Evolutionary conservation across 2,888 invertebrate genomes (phyloP).

Genomic region (Autographa gamma): DNA sequence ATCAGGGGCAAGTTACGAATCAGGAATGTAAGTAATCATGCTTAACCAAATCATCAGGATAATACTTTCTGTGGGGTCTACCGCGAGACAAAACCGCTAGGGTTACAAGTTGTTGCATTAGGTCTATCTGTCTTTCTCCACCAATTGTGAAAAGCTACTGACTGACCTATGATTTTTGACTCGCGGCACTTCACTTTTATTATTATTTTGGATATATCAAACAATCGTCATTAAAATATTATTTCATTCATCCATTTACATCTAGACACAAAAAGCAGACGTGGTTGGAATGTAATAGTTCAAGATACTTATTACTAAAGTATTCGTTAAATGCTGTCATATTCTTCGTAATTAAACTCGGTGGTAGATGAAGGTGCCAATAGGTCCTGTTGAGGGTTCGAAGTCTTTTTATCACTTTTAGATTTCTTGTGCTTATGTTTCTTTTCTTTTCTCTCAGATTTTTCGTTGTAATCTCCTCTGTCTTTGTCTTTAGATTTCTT

Average conservation of each 20-base stretch:
- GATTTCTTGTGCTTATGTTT: slow-evolving; percentile 89
- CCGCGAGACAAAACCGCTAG: no score
- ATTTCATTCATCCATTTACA: slow-evolving; percentile 22
- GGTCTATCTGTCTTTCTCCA: no score
- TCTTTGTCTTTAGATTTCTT: slow-evolving; percentile 88
- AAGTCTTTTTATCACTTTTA: slow-evolving; percentile 81
- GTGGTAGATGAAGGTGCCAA: slow-evolving; percentile 74
- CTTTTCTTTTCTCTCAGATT: slow-evolving; percentile 87
- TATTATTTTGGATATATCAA: neutral
- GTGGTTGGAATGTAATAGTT: slow-evolving; percentile 45
- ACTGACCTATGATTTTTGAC: no score
- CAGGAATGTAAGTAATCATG: neutral
- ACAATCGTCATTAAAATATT: slow-evolving; percentile 18
- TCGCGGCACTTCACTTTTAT: no score
- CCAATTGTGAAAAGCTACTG: no score
- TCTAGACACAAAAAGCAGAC: slow-evolving; percentile 21
- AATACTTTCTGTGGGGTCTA: no score
- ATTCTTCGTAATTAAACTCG: slow-evolving; percentile 78
- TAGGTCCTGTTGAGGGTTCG: slow-evolving; percentile 82
- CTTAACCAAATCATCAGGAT: neutral
- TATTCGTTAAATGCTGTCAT: slow-evolving; percentile 79
- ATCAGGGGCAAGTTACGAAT: neutral
- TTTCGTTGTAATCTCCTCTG: slow-evolving; percentile 85
- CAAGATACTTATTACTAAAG: slow-evolving; percentile 3
- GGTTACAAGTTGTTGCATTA: no score